Evolutionary conservation across 1,140 invertebrate species (phyloP), one percentile per base, ranked within the genome.

Genomic region (Mycetomoellerius zeteki): DNA sequence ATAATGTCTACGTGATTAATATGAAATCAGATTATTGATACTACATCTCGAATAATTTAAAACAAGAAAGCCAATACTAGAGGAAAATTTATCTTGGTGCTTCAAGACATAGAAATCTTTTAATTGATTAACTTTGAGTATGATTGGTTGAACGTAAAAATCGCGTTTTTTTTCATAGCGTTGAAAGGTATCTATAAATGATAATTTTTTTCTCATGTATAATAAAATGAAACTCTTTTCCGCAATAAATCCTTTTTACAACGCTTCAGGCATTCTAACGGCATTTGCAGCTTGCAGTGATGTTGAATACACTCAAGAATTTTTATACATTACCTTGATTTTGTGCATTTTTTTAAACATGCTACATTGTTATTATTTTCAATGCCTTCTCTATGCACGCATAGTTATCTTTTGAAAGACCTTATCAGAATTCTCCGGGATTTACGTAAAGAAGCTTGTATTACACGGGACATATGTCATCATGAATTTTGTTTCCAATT

Each of bases 61-160:
- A 27, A 43, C 10, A 43, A 43, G 37, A 24, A 37, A 69, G 12
- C 30, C 8, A 21, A 30, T 71, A 30, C 3, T n/a, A 30, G 1
- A 2, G 24, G 12, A 33, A 58, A 72, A 47, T 12, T 37, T 33
- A 47, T 33, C 3, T n/a, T 56, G 30, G 6, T n/a, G 10, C 14
- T 73, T 30, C 14, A 21, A 10, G 19, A 14, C 19, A 33, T 21
- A 30, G 27, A 47, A 30, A 84, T 62, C n/a, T 58, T 73, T 47
- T 75, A 73, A 84, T 84, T 43, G 43, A 50, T 69, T 72, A 82
- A 72, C 58, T 82, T 73, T 47, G 7, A 72, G 14, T 37, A 60
- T 37, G 21, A 60, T 80, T 52, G 16, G 19, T 73, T 14, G 24
- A 27, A 21, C 16, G 7, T 71, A 71, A 81, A 71, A 81, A 80